Conservation (phyloP, 2,888 invertebrate species). For the Thysanoteuthis rhombus region DNA sequence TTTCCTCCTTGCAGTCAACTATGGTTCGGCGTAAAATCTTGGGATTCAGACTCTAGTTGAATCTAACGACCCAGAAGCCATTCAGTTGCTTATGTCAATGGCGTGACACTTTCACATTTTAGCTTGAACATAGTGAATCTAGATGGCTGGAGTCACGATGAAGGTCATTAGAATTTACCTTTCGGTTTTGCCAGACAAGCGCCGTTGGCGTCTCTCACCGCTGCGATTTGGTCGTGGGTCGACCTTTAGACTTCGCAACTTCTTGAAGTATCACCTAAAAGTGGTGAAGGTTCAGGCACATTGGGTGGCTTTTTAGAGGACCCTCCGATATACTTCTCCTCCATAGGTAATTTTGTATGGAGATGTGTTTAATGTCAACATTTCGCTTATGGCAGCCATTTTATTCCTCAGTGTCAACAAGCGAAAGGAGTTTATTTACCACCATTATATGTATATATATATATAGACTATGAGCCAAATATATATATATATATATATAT, state of each 20-base stretch:
- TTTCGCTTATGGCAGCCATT: neutral
- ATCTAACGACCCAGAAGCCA: neutral
- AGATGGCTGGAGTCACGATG: neutral
- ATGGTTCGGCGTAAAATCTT: neutral
- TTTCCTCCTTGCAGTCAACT: too few species aligned
- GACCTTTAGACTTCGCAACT: neutral
- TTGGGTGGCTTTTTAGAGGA: neutral
- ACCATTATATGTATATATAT: too few species aligned
- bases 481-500: too few species aligned
- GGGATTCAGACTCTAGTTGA: neutral
- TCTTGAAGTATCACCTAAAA: neutral
- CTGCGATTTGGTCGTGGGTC: neutral
- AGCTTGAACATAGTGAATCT: neutral
- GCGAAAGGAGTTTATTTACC: neutral
- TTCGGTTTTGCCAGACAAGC: neutral
- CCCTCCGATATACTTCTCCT: neutral
- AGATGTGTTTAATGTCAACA: neutral
- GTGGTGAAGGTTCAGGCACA: neutral
- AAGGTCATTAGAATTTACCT: neutral
- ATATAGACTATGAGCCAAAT: too few species aligned
- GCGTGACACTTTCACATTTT: neutral
- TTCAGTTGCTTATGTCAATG: neutral
- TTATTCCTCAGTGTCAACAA: neutral
- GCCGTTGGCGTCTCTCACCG: neutral
- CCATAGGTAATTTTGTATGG: neutral